These are phyloP conservation scores for Torymus auratus DNA, from an alignment of 2,888 invertebrate genomes.

Conservation along the genomic window DNA sequence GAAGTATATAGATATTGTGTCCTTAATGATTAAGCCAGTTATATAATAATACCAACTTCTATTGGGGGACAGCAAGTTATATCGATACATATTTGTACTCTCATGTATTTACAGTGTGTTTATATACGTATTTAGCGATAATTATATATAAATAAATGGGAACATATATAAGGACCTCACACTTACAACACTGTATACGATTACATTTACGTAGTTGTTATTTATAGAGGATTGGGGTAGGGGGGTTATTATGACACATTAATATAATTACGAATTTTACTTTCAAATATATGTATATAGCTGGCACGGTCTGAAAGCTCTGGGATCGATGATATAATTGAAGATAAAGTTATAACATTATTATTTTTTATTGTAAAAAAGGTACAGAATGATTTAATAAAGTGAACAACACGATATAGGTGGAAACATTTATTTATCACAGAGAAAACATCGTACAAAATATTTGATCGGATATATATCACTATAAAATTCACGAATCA, in stretches of 20 bases:
- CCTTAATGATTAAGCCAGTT: slow-evolving; percentile 13
- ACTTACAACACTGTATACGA: slow-evolving; percentile 32
- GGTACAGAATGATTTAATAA: no score
- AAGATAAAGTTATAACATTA: no score
- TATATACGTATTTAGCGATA: slow-evolving; percentile 39
- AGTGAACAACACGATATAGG: no score
- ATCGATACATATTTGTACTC: slow-evolving; percentile 1
- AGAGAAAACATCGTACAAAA: no score
- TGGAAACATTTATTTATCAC: not conserved
- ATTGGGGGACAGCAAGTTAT: slow-evolving; percentile 34
- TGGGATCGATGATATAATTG: not conserved
- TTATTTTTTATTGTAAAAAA: no score
- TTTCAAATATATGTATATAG: not conserved
- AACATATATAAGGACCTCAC: slow-evolving; percentile 38
- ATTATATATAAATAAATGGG: slow-evolving; percentile 5
- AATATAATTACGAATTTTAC: slow-evolving; percentile 5
- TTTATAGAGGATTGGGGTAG: slow-evolving; percentile 1
- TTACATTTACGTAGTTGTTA: slow-evolving; percentile 36
- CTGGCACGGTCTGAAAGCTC: slow-evolving; percentile 36
- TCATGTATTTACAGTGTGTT: slow-evolving; percentile 43
- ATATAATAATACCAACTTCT: slow-evolving; percentile 34
- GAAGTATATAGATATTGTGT: not conserved
- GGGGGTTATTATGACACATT: not conserved
- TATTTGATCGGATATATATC: no score
- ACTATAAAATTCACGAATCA: no score